These are phyloP conservation scores for Toxotes jaculatrix DNA, from an alignment of 2,113 vertebrate species.

Conservation along the genomic window DNA sequence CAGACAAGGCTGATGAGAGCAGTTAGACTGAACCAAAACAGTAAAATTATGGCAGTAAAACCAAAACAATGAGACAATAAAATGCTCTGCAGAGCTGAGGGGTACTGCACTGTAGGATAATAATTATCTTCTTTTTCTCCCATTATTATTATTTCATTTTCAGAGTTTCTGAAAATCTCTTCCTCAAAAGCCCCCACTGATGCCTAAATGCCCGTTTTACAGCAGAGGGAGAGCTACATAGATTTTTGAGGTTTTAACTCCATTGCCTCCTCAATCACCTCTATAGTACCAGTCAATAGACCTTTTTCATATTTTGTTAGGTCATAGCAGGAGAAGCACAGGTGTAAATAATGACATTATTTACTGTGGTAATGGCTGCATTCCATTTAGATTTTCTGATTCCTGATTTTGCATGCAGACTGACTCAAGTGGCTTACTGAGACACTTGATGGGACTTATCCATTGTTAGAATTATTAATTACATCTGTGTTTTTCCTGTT, in stretches of 20 bases:
- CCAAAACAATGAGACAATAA: no score
- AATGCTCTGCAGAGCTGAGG: no score
- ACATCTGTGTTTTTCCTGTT: not conserved
- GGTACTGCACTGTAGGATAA: no score
- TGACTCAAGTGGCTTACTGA: not conserved
- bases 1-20: no score
- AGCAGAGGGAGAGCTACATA: not conserved
- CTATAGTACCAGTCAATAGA: not conserved
- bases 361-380: not conserved
- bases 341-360: not conserved
- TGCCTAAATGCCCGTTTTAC: not conserved
- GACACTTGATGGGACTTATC: not conserved
- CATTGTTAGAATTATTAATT: not conserved
- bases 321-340: no score
- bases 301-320: not conserved
- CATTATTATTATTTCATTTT: no score
- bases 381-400: slow-evolving; percentile 1
- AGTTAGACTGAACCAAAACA: no score
- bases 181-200: not conserved
- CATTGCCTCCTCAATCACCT: not conserved
- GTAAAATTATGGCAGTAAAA: no score
- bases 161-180: no score
- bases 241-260: not conserved
- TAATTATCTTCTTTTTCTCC: no score
- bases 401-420: not conserved